phyloP scores from a whole-genome alignment of 2,797 vertebrate genomes.

The Hirundo rustica region DNA sequence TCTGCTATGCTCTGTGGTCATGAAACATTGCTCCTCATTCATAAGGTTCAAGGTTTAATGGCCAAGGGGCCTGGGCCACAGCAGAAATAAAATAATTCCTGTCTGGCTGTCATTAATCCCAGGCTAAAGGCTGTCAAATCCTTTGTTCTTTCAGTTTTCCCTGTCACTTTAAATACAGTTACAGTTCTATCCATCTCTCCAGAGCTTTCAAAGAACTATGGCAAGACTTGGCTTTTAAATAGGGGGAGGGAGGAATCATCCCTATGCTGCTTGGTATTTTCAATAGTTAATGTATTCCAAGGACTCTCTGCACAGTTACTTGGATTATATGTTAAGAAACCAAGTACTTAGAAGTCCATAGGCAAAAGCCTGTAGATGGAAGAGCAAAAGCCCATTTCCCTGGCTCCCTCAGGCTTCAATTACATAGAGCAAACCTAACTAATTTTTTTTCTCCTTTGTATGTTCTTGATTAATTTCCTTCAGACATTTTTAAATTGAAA shows the following conservation, averaged over 20 bases:
- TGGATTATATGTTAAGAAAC: not conserved
- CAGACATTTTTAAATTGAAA: slow-evolving; percentile 34
- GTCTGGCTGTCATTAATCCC: not conserved
- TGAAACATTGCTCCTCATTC: not conserved
- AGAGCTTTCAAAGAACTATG: not conserved
- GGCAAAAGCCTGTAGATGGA: slow-evolving; percentile 4
- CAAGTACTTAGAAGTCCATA: slow-evolving; percentile 25
- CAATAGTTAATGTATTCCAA: not conserved
- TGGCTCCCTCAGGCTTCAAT: slow-evolving; percentile 32
- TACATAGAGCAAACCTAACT: not conserved
- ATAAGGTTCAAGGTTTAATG: slow-evolving; percentile 1
- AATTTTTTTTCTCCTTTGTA: not conserved
- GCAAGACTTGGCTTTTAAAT: not conserved
- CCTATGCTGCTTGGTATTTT: not conserved
- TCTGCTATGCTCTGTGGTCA: not conserved
- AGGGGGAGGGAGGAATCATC: not conserved
- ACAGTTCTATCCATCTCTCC: not conserved
- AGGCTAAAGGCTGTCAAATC: slow-evolving; percentile 2
- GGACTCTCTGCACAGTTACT: not conserved
- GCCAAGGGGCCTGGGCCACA: not conserved
- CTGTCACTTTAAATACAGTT: not conserved
- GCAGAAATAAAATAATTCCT: slow-evolving; percentile 15
- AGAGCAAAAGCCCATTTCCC: not conserved
- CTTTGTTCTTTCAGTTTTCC: not conserved
- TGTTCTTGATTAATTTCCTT: slow-evolving; percentile 45